Percentiles rank a stretch among this genome's conserved stretches.
These are phyloP conservation scores for Ormyrus thymus DNA, from an alignment of 2,888 invertebrate species.

Conservation along the genomic window DNA sequence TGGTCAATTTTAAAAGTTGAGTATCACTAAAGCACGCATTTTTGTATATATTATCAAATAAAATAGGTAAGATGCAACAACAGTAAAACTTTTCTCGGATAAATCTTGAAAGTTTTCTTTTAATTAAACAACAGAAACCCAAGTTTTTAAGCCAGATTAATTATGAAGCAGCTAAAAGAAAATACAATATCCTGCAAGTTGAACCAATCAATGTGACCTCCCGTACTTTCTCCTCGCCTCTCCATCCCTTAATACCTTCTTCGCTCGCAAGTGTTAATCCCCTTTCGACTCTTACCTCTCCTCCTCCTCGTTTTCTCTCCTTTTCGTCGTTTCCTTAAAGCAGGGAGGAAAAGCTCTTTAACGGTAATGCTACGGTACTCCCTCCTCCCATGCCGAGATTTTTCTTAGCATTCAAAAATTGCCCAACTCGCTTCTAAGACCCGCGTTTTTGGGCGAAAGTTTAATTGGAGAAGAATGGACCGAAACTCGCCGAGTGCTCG, in stretches of 20 bases:
- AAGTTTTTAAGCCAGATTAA: too few relatives aligned
- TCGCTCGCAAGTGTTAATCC: constrained; percentile 44
- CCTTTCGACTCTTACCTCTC: constrained; percentile 28
- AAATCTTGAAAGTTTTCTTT: too few relatives aligned
- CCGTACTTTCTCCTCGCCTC: not conserved
- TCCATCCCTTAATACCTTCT: not conserved
- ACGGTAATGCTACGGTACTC: constrained; percentile 59
- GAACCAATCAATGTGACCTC: too few relatives aligned
- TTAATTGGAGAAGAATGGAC: constrained; percentile 34
- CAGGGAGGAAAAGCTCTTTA: constrained; percentile 64
- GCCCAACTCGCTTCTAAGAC: constrained; percentile 1
- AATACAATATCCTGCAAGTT: too few relatives aligned
- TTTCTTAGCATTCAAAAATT: constrained; percentile 36
- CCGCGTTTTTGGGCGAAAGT: constrained; percentile 2
- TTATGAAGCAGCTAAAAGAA: too few relatives aligned
- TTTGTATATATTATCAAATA: too few relatives aligned
- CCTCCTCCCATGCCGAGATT: not conserved
- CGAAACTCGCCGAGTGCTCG: not conserved
- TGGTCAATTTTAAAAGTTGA: too few relatives aligned
- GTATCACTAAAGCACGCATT: too few relatives aligned
- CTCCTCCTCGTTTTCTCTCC: constrained; percentile 9
- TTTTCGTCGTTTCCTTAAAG: constrained; percentile 33
- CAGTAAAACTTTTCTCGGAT: too few relatives aligned
- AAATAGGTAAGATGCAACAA: too few relatives aligned
- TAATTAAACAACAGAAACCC: too few relatives aligned